Base-by-base conservation (phyloP, 2,113 vertebrate genomes). In the Atrichornis clamosus region DNA sequence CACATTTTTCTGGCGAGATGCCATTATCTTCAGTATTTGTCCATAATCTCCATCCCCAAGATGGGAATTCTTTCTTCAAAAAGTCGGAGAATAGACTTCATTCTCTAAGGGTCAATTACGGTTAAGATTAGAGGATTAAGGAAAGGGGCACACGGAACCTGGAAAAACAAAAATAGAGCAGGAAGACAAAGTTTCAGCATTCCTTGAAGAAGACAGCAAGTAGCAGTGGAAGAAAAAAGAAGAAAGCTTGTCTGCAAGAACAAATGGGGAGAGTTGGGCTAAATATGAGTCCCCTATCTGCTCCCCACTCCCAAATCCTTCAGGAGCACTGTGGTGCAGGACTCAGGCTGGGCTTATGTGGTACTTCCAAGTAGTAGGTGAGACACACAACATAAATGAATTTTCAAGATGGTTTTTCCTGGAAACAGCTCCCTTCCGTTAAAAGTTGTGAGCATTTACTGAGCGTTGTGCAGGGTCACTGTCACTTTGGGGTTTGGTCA, bases 381-480 rank as follows among this genome's bases (percentile, higher is more conserved):
- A 84, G 46, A 41, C 42, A 32, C 16, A 74, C 60, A 69, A 15
- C 27, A 21, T 7, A 74, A 32, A n/a, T 9, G 11, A 55, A 19
- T 85, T 89, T 55, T 81, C 52, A 46, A 28, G 28, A 35, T 9
- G 7, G 4, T 28, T 75, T 78, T 91, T 75, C 58, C 27, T 73
- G 76, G 39, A 52, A 64, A 19, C 21, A 13, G 27, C 58, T 95
- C 35, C 78, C 8, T 69, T 70, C 41, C 11, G 6, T 27, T 79
- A 30, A 32, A 17, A 81, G 39, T 11, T 12, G 30, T 0, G 7
- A 79, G 58, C 4, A 1, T 27, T 11, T 12, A 3, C 17, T 42
- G 19, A 39, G 33, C 56, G 39, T 42, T 44, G 35, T 1, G 5
- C 7, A 1, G 39, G 27, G 33, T 47, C 1, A 0, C 10, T 26